A percentile compares a stretch with the other conserved stretches of the same genome.
phyloP scores from a whole-genome alignment of 92 coral and sea anemone species.

The Epizoanthus fatuus region DNA sequence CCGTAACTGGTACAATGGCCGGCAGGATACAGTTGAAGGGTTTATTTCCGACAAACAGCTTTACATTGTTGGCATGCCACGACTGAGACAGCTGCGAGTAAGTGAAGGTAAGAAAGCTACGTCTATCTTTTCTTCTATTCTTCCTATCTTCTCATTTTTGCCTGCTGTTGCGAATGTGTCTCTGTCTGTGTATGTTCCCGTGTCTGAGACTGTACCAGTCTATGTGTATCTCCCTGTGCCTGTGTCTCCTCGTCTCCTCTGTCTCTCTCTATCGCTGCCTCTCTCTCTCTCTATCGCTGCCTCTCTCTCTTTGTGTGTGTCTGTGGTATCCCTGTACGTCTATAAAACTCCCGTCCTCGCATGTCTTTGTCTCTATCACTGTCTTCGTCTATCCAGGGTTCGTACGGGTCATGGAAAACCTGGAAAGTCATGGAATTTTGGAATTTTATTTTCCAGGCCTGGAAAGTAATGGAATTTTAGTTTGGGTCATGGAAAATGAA shows the following conservation, averaged over 20 bases:
- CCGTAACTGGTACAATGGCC: conserved; percentile 69
- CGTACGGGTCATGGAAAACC: neutral
- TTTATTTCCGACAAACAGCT: conserved; percentile 63
- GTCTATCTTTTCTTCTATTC: neutral
- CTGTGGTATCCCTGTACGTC: no score
- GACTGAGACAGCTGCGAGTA: conserved; percentile 75
- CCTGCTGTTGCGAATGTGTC: neutral
- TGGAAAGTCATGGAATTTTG: no score
- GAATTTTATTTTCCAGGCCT: no score
- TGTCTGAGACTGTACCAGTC: neutral
- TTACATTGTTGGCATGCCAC: conserved; percentile 83
- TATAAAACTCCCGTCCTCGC: neutral
- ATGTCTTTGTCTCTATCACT: neutral
- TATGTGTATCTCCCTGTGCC: neutral
- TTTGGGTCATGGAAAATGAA: no score
- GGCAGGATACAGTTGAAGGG: conserved; percentile 54
- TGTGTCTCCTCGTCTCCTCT: neutral
- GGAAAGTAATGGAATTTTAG: no score
- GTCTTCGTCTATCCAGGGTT: neutral
- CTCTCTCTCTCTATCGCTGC: no score
- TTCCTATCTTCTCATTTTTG: neutral
- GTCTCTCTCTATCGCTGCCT: neutral
- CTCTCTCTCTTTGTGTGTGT: neutral
- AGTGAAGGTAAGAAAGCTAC: conserved; percentile 54
- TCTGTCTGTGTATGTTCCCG: neutral